Conservation (phyloP, 2,888 invertebrate species). For the Galeruca laticollis region DNA sequence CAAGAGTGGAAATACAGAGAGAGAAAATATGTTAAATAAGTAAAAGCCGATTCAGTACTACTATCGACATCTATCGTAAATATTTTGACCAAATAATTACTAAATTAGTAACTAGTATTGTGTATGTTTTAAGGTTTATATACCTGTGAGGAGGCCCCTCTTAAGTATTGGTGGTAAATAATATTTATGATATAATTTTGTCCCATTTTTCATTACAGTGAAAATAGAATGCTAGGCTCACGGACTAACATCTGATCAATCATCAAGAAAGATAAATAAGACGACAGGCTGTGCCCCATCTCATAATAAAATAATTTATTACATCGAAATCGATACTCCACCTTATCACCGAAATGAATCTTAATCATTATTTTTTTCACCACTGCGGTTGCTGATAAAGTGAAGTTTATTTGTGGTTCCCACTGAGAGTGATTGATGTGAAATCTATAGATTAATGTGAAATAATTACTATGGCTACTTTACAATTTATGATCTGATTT, state of each 20-base stretch:
- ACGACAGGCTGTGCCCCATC: constrained; percentile 31
- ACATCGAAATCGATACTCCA: constrained; percentile 40
- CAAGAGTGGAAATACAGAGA: no score
- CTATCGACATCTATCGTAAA: no score
- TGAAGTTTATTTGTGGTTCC: constrained; percentile 30
- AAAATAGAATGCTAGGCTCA: not conserved
- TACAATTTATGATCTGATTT: constrained; percentile 14
- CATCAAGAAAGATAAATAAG: constrained; percentile 24
- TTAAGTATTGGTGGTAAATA: no score
- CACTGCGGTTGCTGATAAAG: constrained; percentile 32
- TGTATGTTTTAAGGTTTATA: no score
- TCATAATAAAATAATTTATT: constrained; percentile 41
- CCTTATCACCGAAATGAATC: constrained; percentile 35
- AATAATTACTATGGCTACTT: constrained; percentile 18
- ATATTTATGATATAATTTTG: no score
- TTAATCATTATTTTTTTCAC: constrained; percentile 42
- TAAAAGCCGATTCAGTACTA: no score
- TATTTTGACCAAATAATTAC: no score
- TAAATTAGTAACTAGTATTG: no score
- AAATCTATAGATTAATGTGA: constrained; percentile 22
- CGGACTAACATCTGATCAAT: constrained; percentile 22
- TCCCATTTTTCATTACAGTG: no score
- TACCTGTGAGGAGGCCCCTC: no score
- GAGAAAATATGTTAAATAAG: no score
- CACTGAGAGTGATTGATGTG: constrained; percentile 28